Evolutionary conservation across 2,113 vertebrate genomes (phyloP).

Genomic region (Channa argus): DNA sequence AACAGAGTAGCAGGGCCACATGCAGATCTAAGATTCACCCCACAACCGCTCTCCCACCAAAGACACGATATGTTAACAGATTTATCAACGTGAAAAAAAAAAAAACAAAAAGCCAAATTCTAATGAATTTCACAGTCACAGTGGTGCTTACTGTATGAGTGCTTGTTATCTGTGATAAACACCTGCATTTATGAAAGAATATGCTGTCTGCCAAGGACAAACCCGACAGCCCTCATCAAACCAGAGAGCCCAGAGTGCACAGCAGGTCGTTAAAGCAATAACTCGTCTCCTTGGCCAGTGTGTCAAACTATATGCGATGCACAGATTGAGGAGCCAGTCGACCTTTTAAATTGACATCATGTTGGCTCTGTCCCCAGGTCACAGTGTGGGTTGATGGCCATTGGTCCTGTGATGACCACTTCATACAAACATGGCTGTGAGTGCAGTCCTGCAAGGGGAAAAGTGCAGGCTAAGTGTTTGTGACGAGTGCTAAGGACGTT

Average conservation of each 20-base stretch:
- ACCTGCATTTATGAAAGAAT: conserved; percentile 37
- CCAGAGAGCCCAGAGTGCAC: conserved; percentile 16
- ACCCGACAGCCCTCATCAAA: conserved; percentile 30
- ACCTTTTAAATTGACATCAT: conserved; percentile 60
- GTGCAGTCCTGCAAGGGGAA: conserved; percentile 33
- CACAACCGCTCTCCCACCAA: conserved; percentile 25
- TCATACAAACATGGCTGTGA: conserved; percentile 52
- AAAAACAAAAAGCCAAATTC: conserved; percentile 13
- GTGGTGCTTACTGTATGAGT: background rate
- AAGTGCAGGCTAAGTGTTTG: conserved; percentile 63
- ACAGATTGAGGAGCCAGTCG: conserved; percentile 49
- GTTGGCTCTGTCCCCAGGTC: conserved; percentile 61
- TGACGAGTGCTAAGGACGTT: conserved; percentile 65
- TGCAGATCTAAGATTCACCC: conserved; percentile 28
- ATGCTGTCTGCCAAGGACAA: conserved; percentile 58
- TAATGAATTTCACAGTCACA: conserved; percentile 1
- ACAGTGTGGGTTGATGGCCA: conserved; percentile 22
- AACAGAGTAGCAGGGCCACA: conserved; percentile 42
- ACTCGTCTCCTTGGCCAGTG: conserved; percentile 40
- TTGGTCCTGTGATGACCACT: conserved; percentile 47
- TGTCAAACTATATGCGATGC: conserved; percentile 42
- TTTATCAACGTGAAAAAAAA: conserved; percentile 24
- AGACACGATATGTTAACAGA: conserved; percentile 13
- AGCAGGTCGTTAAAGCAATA: conserved; percentile 72
- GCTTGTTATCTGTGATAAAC: conserved; percentile 52